Conservation (phyloP, 2,888 invertebrate genomes). For the Antheraea yamamai region DNA sequence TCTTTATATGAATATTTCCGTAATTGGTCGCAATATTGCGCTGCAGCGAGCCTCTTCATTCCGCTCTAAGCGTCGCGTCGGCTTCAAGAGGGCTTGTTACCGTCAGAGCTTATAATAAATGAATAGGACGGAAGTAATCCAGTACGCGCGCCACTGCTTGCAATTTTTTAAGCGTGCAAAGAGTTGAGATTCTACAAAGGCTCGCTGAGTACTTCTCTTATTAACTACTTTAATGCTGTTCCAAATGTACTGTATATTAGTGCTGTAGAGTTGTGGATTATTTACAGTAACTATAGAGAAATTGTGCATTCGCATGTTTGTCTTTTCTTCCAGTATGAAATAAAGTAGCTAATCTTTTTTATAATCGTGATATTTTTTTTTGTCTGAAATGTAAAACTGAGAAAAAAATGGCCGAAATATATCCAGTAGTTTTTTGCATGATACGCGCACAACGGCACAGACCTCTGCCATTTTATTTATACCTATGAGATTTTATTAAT, state of each 20-base stretch:
- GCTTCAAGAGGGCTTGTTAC: conserved; percentile 19
- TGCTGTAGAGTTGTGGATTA: neutral
- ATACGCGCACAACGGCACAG: no score
- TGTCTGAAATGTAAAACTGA: no score
- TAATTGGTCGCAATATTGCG: neutral
- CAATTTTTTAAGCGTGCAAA: neutral
- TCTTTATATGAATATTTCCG: conserved; percentile 5
- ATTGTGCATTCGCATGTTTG: neutral
- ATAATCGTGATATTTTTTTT: no score
- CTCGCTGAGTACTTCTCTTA: neutral
- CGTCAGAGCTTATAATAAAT: conserved; percentile 21
- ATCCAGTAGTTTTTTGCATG: no score
- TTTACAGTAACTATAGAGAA: neutral
- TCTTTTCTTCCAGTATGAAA: no score
- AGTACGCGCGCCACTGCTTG: conserved; percentile 2
- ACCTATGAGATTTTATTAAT: no score
- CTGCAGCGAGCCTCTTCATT: conserved; percentile 14
- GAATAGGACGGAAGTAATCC: conserved; percentile 22
- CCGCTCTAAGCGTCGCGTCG: conserved; percentile 16
- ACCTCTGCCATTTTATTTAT: no score
- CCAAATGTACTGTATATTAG: neutral
- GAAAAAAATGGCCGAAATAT: no score
- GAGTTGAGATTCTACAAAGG: conserved; percentile 6
- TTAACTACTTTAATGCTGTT: neutral
- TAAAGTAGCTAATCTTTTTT: no score